A percentile compares a stretch with the other conserved stretches of the same genome.
Evolutionary conservation across 2,113 vertebrate species (phyloP).

Genomic region (Pygathrix nemaeus): DNA sequence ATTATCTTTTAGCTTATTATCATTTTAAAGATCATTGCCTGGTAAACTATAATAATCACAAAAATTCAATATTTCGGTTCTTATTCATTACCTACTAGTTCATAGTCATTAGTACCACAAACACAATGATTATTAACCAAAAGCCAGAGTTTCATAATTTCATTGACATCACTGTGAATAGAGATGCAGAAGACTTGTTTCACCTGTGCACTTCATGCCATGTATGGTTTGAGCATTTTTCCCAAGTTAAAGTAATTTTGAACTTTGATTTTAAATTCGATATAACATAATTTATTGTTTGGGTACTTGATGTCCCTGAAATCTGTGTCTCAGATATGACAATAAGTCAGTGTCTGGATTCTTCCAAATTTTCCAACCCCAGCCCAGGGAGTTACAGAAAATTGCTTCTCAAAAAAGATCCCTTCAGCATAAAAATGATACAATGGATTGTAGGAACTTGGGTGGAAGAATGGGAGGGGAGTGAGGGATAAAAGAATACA

Average conservation of each 20-base stretch:
- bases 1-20: conserved; percentile 20
- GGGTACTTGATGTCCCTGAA: neutral
- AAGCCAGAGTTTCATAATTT: neutral
- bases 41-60: conserved; percentile 1
- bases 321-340: neutral
- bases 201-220: neutral
- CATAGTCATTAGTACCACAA: neutral
- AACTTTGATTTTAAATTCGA: conserved; percentile 16
- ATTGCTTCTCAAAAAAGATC: neutral
- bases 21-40: conserved; percentile 19
- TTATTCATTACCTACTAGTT: conserved; percentile 27
- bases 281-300: neutral
- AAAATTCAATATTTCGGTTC: neutral
- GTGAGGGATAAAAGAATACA: too few relatives aligned
- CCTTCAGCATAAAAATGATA: neutral
- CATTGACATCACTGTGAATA: neutral
- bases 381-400: neutral
- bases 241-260: neutral
- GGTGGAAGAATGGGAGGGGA: too few relatives aligned
- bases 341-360: neutral
- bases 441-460: too few relatives aligned
- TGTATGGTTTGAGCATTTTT: neutral
- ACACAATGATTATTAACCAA: neutral
- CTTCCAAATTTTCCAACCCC: neutral
- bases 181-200: neutral